Evolutionary conservation across 2,113 vertebrate genomes (phyloP).

Genomic region (Grantiella picta): DNA sequence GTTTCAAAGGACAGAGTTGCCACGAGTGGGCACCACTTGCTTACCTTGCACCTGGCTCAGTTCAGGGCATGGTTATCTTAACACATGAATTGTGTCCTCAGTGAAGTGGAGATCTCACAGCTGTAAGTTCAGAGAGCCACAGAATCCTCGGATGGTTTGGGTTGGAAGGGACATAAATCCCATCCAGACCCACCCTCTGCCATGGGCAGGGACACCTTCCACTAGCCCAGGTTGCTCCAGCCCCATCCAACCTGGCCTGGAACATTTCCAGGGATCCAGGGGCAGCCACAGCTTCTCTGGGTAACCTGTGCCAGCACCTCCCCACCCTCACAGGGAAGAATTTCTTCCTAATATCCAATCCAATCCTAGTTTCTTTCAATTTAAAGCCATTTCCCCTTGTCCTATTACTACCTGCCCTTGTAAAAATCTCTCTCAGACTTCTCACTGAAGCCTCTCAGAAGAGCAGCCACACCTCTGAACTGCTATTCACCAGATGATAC

Average conservation of each 20-base stretch:
- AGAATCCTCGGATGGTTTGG: background rate
- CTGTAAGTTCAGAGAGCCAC: background rate
- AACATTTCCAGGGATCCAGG: background rate
- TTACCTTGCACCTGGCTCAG: background rate
- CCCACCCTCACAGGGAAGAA: fast-evolving
- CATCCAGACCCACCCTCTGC: background rate
- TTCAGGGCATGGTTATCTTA: too few species aligned
- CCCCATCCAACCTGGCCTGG: background rate
- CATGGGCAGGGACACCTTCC: background rate
- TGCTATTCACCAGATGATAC: background rate
- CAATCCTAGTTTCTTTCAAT: background rate
- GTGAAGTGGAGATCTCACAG: background rate
- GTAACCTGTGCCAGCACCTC: fast-evolving
- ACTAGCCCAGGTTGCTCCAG: background rate
- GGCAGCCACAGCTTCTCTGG: background rate
- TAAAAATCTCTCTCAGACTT: background rate
- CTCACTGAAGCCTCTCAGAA: background rate
- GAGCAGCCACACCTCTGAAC: background rate
- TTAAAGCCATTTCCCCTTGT: background rate
- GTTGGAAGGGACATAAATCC: background rate
- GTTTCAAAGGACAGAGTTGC: background rate
- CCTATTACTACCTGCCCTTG: background rate
- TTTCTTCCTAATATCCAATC: background rate
- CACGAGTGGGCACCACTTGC: background rate
- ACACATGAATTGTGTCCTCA: background rate